Evolutionary conservation across 2,113 vertebrate species (phyloP), one percentile per base, ranked within the genome.

Genomic region (Lanius collurio): DNA sequence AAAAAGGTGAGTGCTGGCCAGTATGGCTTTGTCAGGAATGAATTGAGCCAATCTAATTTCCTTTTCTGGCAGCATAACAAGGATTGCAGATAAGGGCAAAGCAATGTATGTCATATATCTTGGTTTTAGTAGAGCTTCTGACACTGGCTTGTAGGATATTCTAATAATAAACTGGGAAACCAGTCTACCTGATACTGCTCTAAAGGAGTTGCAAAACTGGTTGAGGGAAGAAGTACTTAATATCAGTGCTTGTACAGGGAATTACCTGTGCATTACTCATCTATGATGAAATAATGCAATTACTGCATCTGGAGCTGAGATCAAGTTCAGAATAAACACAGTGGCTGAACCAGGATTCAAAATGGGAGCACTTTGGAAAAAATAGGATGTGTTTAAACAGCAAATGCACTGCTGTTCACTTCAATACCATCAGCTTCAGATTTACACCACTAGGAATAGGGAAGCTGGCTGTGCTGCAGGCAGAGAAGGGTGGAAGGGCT

Each of bases 111-210:
- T 78, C 39, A 52, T 89, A 68, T 60, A 90, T 86, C 90, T 96
- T 92, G 90, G 67, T 89, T 95, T 94, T 47, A 93, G 79, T 47
- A 47, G 68, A 57, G 55, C 46, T 92, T 59, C 35, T 96, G 92
- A 87, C 46, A 57, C 27, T 86, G 79, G 39, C 64, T 95, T 94
- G 79, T 42, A 81, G 68, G 50, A 65, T 92, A 81, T 77, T 93
- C 92, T 96, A 94, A 94, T 83, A 95, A 90, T 92, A 89, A 93
- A 86, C 71, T 74, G 88, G 59, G 56, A 83, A 94, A 62, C n/a
- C 16, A 50, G 78, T 88, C 59, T 80, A 50, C 37, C 42, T 90
- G 71, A 44, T 67, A 30, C 55, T 2, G 2, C 60, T 92, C 47
- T 52, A n/a, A 85, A 79, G 39, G 92, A 89, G 76, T 56, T 83